phyloP scores from a whole-genome alignment of 2,888 invertebrate species.

The Leptopterna dolabrata region DNA sequence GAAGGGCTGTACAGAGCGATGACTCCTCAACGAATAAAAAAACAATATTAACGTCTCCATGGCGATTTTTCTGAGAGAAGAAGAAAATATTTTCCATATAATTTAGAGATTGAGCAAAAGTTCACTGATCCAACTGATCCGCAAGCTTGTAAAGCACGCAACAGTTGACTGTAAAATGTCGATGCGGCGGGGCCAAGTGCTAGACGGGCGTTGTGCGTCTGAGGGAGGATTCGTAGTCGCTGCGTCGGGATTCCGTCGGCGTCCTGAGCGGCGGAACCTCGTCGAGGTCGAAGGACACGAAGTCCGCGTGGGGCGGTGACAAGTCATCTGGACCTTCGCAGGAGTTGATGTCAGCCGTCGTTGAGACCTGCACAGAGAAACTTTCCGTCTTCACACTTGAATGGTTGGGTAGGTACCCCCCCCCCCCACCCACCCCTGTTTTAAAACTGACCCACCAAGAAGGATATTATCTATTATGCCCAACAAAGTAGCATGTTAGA shows the following conservation, averaged over 20 bases:
- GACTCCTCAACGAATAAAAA: not conserved
- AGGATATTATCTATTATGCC: too few species aligned
- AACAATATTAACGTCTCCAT: not conserved
- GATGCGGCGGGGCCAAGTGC: slow-evolving; percentile 61
- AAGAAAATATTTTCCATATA: not conserved
- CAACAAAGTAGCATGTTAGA: too few species aligned
- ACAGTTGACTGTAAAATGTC: slow-evolving; percentile 59
- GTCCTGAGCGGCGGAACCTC: slow-evolving; percentile 65
- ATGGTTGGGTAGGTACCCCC: too few species aligned
- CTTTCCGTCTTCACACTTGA: too few species aligned
- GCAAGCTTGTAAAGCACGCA: slow-evolving; percentile 59
- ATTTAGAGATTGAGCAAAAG: slow-evolving; percentile 50
- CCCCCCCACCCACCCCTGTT: too few species aligned
- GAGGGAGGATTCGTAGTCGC: slow-evolving; percentile 68
- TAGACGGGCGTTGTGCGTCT: slow-evolving; percentile 69
- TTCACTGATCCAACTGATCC: slow-evolving; percentile 57
- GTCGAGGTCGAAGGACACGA: slow-evolving; percentile 78
- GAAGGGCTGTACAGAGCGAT: not conserved
- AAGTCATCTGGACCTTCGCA: slow-evolving; percentile 65
- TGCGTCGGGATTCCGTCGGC: slow-evolving; percentile 65
- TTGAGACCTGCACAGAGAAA: slow-evolving; percentile 68
- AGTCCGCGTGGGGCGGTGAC: slow-evolving; percentile 74
- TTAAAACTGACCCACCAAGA: too few species aligned
- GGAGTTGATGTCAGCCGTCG: slow-evolving; percentile 72
- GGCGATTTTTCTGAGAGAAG: not conserved